phyloP scores from a whole-genome alignment of 2,113 vertebrate species.

The Mormoops blainvillei region DNA sequence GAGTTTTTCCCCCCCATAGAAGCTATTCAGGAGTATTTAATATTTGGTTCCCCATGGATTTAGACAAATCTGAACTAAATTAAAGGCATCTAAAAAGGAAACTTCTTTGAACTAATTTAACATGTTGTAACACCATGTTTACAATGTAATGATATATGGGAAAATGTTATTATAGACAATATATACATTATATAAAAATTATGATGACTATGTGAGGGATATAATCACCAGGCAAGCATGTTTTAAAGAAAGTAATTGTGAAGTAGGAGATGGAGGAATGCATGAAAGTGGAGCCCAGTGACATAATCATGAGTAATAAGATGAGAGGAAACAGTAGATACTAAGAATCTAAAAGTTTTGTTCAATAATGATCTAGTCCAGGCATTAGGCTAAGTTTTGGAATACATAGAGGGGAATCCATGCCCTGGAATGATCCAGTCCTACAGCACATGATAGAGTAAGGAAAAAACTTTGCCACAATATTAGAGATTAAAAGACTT shows the following conservation, averaged over 20 bases:
- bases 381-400: not conserved
- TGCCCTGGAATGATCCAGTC: not conserved
- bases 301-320: slow-evolving; percentile 12
- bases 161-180: slow-evolving; percentile 77
- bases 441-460: not conserved
- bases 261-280: slow-evolving; percentile 19
- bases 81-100: slow-evolving; percentile 74
- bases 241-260: slow-evolving; percentile 51
- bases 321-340: not conserved
- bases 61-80: slow-evolving; percentile 76
- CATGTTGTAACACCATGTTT: slow-evolving; percentile 76
- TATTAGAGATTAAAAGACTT: not conserved
- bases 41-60: slow-evolving; percentile 74
- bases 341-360: slow-evolving; percentile 17
- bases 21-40: slow-evolving; percentile 76
- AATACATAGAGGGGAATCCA: not conserved
- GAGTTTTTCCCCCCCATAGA: no score
- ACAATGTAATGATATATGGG: slow-evolving; percentile 62
- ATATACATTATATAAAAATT: slow-evolving; percentile 74
- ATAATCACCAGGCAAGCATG: slow-evolving; percentile 35
- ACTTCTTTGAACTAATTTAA: slow-evolving; percentile 79
- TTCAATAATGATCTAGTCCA: not conserved
- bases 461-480: not conserved
- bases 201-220: slow-evolving; percentile 71
- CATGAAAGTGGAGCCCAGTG: not conserved